These are phyloP conservation scores for Miniopterus natalensis DNA, from an alignment of 2,113 vertebrate species.

Conservation along the genomic window DNA sequence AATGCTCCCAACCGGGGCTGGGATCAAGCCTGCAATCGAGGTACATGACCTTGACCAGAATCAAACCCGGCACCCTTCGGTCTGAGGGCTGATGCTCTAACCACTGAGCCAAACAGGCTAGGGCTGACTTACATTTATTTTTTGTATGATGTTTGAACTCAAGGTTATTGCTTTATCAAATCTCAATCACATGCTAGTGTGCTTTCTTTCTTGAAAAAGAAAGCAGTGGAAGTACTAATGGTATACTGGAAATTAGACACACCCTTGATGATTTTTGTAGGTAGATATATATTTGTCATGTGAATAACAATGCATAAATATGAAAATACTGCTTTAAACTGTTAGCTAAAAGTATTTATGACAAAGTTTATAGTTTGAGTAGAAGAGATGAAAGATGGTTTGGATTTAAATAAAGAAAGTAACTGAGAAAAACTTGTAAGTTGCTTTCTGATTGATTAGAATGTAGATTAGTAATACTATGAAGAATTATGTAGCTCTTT, in stretches of 20 bases:
- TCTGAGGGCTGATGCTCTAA: too few species aligned
- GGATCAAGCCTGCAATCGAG: too few species aligned
- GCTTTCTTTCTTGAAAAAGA: conserved; percentile 43
- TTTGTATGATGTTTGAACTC: not conserved
- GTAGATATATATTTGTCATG: not conserved
- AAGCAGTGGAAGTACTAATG: not conserved
- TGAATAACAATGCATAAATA: not conserved
- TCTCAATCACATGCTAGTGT: not conserved
- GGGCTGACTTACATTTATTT: not conserved
- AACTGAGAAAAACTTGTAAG: conserved; percentile 10
- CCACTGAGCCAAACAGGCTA: too few species aligned
- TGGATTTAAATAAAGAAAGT: conserved; percentile 40
- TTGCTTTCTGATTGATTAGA: not conserved
- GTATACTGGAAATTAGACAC: not conserved
- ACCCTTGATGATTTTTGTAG: not conserved
- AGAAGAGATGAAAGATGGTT: conserved; percentile 15
- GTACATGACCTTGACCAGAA: too few species aligned
- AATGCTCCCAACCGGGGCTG: too few species aligned
- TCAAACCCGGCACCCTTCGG: too few species aligned
- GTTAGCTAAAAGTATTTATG: conserved; percentile 3
- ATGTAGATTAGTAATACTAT: not conserved
- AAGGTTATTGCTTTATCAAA: not conserved
- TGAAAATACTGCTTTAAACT: conserved; percentile 41
- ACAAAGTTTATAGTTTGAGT: not conserved
- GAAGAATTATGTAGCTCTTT: not conserved